Evolutionary conservation across 1,140 invertebrate species (phyloP).

Genomic region (Drosophila sechellia): DNA sequence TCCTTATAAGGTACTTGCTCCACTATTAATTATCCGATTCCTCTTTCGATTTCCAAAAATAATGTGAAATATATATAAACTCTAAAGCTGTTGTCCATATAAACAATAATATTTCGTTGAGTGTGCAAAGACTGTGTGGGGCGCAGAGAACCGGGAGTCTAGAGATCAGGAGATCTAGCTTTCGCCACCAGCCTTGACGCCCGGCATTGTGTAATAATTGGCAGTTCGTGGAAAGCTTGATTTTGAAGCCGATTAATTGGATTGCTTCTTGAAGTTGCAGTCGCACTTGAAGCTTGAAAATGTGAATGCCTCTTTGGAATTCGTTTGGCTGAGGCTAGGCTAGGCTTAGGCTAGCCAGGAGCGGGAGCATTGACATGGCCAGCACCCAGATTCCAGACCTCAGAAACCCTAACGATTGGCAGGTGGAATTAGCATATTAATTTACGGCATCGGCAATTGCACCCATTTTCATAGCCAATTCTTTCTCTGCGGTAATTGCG

Average conservation of each 20-base stretch:
- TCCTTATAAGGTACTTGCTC: too few species aligned
- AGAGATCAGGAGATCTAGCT: conserved; percentile 16
- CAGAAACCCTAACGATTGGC: conserved; percentile 25
- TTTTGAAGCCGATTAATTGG: conserved; percentile 76
- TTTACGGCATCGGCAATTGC: conserved; percentile 67
- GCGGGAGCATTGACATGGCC: not conserved
- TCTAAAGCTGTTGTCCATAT: too few species aligned
- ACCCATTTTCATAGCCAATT: conserved; percentile 54
- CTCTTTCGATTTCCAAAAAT: not conserved
- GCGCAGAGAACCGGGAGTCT: conserved; percentile 21
- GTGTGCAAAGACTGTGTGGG: conserved; percentile 46
- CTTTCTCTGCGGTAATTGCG: conserved; percentile 45
- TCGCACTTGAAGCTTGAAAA: conserved; percentile 6
- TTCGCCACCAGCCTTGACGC: conserved; percentile 57
- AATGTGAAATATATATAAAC: too few species aligned
- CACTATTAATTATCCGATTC: too few species aligned
- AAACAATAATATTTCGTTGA: too few species aligned
- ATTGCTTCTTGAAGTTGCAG: conserved; percentile 29
- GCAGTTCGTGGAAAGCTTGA: conserved; percentile 76
- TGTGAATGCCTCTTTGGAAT: conserved; percentile 4
- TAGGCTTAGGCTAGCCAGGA: conserved; percentile 27
- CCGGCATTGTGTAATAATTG: conserved; percentile 80
- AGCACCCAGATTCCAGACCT: not conserved
- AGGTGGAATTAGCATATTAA: conserved; percentile 74
- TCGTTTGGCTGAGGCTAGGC: conserved; percentile 5